Evolutionary conservation across 2,888 invertebrate genomes (phyloP).

Genomic region (Ormyrus labotus): DNA sequence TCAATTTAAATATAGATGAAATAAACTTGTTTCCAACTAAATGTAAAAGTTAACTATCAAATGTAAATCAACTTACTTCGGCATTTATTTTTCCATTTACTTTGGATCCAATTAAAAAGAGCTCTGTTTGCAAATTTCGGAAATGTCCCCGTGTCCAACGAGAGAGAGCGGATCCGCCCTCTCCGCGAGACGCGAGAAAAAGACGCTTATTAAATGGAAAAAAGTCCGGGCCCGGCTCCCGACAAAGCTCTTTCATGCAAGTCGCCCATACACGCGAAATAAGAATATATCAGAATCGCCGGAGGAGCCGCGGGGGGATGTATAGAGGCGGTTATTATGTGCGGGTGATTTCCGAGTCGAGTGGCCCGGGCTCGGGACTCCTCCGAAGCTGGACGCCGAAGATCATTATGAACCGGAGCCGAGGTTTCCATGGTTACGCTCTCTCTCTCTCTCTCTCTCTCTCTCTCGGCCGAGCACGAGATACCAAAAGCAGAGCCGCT

Average conservation of each 20-base stretch:
- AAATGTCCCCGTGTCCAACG: too few species aligned
- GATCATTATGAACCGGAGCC: conserved; percentile 74
- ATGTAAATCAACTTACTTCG: too few species aligned
- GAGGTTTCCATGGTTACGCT: conserved; percentile 73
- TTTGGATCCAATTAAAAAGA: too few species aligned
- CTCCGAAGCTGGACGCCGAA: conserved; percentile 66
- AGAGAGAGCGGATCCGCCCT: too few species aligned
- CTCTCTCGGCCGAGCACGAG: conserved; percentile 49
- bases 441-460: conserved; percentile 65
- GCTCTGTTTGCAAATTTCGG: too few species aligned
- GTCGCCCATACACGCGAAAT: conserved; percentile 29
- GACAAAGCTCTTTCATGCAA: not conserved
- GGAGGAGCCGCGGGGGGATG: not conserved
- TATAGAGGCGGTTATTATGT: conserved; percentile 43
- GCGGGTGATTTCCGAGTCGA: conserved; percentile 53
- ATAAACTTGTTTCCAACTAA: too few species aligned
- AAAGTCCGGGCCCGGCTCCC: too few species aligned
- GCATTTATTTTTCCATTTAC: too few species aligned
- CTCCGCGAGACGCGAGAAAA: too few species aligned
- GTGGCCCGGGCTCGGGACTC: conserved; percentile 67
- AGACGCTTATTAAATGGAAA: too few species aligned
- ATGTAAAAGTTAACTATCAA: too few species aligned
- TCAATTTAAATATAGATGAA: too few species aligned
- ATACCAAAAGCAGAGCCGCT: conserved; percentile 62
- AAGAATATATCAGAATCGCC: conserved; percentile 40